A percentile compares a stretch with the other conserved stretches of the same genome.
Evolutionary conservation across 1,140 invertebrate genomes (phyloP).

Genomic region (Euwallacea similis): DNA sequence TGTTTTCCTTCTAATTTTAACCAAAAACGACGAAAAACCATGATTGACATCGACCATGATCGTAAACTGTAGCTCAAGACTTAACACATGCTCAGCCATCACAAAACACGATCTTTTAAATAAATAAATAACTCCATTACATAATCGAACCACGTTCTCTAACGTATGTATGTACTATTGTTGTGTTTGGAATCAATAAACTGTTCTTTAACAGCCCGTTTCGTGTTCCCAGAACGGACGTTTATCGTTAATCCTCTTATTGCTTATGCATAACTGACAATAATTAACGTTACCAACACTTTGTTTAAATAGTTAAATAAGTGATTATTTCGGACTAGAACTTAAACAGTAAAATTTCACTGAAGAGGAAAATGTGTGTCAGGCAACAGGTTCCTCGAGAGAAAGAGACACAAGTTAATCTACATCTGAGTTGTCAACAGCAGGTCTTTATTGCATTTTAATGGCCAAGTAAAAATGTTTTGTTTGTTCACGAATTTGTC

Average conservation of each 20-base stretch:
- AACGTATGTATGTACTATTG: no score
- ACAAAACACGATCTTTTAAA: no score
- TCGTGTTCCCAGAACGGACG: no score
- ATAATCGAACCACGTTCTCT: no score
- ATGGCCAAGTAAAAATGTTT: neutral
- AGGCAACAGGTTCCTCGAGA: slow-evolving; percentile 6
- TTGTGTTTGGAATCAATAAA: no score
- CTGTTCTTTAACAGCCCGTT: no score
- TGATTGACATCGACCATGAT: no score
- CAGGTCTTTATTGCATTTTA: neutral
- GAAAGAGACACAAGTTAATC: slow-evolving; percentile 1
- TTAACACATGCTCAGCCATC: no score
- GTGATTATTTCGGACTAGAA: neutral
- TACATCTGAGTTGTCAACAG: neutral
- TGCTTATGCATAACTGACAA: neutral
- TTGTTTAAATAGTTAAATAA: neutral
- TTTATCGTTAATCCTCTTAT: neutral
- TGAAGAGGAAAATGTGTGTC: slow-evolving; percentile 10
- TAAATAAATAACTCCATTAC: no score
- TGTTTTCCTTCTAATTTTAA: no score
- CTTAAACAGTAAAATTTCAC: slow-evolving; percentile 6
- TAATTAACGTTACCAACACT: neutral
- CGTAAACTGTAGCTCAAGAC: no score
- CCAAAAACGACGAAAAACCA: no score
- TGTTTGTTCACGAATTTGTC: neutral